Base-by-base conservation (phyloP, 2,888 invertebrate species). In the Scaptomyza polygonia region DNA sequence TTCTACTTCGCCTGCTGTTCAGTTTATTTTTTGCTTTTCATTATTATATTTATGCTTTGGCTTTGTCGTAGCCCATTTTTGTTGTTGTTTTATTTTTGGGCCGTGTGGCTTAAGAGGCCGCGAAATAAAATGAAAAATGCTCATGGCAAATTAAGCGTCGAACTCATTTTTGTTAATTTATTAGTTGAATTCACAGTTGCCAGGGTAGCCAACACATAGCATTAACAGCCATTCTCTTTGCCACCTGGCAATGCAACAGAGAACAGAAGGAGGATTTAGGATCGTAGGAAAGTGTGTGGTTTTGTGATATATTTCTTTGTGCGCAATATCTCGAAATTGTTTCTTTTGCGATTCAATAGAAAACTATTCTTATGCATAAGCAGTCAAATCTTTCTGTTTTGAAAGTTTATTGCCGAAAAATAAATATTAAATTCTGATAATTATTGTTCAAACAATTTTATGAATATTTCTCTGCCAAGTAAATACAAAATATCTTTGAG, bases 121-220 rank as follows among this genome's bases (percentile, higher is more conserved):
- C 72, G 72, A 62, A 76, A 79, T 76, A 67, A 82, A 86, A 83
- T 82, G 82, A 82, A 83, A 82, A 82, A 82, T 86, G 86, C 82
- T 83, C 67, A 84, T 81, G 79, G 85, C 87, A 86, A 83, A 83
- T 83, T 86, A 83, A 83, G 83, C 86, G 85, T 70, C 87, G 87
- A 86, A 83, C 83, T 87, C 72, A 84, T 84, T 84, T 86, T 74
- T 69, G 74, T 70, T 65, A 84, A 86, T 84, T 85, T 87, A 87
- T 87, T 87, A 79, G 82, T 72, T 74, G 79, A 85, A 87, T 84
- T 27, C 40, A 47, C 21, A 16, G 62, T 76, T 74, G 72, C 72
- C 58, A 65, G 58, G 36, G 58, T 36, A 45, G 47, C 43, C 44
- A 47, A 43, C 57, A 52, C 74, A 74, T 83, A 79, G 86, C 69